Conservation (phyloP, 1,140 invertebrate genomes). For the Eufriesea mexicana region DNA sequence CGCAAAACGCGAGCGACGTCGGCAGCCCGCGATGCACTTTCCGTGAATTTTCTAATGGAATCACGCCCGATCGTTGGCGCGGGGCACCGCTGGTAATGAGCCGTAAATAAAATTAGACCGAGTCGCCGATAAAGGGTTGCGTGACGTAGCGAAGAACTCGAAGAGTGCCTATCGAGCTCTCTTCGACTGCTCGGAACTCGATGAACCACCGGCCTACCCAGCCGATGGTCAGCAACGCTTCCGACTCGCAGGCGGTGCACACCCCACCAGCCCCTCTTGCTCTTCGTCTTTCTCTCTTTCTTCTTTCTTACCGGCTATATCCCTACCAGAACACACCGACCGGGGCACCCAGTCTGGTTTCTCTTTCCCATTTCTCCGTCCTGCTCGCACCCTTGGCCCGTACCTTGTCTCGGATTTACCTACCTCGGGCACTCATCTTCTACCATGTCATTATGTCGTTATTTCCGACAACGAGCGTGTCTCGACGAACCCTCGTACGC, state of each 20-base stretch:
- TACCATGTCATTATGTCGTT: slow-evolving; percentile 82
- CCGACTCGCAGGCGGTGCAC: slow-evolving; percentile 49
- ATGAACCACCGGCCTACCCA: slow-evolving; percentile 60
- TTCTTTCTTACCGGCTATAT: slow-evolving; percentile 25
- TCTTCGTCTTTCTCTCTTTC: neutral
- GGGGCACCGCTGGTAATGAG: slow-evolving; percentile 25
- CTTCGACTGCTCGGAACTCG: slow-evolving; percentile 65
- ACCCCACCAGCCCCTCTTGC: neutral
- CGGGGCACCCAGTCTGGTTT: slow-evolving; percentile 38
- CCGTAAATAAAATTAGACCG: slow-evolving; percentile 67
- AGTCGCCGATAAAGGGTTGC: slow-evolving; percentile 63
- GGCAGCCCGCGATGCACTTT: neutral
- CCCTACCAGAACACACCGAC: neutral
- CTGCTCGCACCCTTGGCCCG: slow-evolving; percentile 28
- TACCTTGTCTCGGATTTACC: slow-evolving; percentile 72
- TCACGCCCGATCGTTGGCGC: slow-evolving; percentile 29
- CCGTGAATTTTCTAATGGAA: slow-evolving; percentile 48
- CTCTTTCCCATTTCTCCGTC: slow-evolving; percentile 33
- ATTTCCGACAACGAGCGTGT: slow-evolving; percentile 82
- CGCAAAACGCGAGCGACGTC: neutral
- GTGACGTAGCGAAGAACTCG: slow-evolving; percentile 52
- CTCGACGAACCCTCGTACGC: slow-evolving; percentile 70
- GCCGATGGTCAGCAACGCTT: slow-evolving; percentile 65
- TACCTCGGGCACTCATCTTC: slow-evolving; percentile 77
- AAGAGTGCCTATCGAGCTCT: slow-evolving; percentile 64